A percentile compares a stretch with the other conserved stretches of the same genome.
Evolutionary conservation across 37 sponge, comb jelly and placozoan species (phyloP).

Genomic region (Ephydatia muelleri): DNA sequence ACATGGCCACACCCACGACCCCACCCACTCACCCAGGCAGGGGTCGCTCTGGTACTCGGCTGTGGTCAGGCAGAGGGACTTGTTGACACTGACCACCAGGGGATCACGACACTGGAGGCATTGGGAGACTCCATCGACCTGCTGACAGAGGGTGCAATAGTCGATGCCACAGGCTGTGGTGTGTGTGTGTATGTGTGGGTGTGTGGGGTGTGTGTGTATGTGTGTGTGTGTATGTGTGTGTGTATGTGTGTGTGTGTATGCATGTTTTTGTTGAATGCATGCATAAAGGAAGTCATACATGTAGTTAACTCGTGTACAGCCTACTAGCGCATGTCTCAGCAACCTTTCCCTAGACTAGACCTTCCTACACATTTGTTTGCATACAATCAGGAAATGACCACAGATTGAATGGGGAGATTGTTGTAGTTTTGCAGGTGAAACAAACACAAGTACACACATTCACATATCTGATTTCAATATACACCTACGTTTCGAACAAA

Average conservation of each 20-base stretch:
- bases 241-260: background rate
- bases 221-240: background rate
- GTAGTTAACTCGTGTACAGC: no score
- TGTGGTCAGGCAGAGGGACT: background rate
- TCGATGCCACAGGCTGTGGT: background rate
- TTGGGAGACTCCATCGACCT: background rate
- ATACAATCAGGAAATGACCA: no score
- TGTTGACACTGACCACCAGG: background rate
- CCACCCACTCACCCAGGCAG: conserved; percentile 1
- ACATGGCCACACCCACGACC: background rate
- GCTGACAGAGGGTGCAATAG: background rate
- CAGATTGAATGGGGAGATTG: no score
- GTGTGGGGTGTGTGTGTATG: background rate
- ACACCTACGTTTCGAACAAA: no score
- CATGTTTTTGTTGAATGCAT: background rate
- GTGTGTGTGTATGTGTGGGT: background rate
- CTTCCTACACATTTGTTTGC: no score
- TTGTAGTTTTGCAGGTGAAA: no score
- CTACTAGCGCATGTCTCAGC: no score
- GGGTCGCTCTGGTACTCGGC: background rate
- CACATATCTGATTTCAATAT: no score
- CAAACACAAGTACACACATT: no score
- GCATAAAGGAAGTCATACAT: no score
- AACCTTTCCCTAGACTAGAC: no score
- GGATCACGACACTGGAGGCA: background rate